Evolutionary conservation across 2,113 vertebrate genomes (phyloP).

Genomic region (Fulica atra): DNA sequence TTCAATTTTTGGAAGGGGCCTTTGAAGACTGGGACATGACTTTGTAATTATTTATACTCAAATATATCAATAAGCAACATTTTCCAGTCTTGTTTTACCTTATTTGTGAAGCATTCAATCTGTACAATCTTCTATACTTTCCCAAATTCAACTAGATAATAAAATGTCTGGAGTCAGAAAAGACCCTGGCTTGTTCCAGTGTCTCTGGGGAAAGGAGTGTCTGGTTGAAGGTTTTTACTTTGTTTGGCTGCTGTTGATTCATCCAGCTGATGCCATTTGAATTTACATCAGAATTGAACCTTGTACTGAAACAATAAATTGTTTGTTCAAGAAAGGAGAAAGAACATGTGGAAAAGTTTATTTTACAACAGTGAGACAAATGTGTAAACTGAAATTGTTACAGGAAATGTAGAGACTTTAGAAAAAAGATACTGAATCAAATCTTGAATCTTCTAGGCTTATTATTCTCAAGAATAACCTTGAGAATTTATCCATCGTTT

Average conservation of each 20-base stretch:
- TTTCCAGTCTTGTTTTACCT: background rate
- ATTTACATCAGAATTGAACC: background rate
- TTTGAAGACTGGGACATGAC: background rate
- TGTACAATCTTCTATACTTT: background rate
- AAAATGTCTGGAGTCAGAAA: background rate
- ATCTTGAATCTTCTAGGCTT: background rate
- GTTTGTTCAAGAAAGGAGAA: background rate
- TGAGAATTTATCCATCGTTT: background rate
- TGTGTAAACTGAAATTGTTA: background rate
- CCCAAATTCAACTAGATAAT: background rate
- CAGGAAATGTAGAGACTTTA: background rate
- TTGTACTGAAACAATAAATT: background rate
- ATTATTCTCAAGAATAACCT: background rate
- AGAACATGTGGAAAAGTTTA: background rate
- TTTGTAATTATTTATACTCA: too few species aligned
- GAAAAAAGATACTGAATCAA: background rate
- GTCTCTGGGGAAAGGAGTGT: background rate
- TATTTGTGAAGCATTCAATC: background rate
- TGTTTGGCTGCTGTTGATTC: background rate
- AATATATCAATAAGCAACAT: background rate
- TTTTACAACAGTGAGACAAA: background rate
- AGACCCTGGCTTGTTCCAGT: background rate
- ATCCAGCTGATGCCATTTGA: background rate
- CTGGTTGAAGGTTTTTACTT: background rate
- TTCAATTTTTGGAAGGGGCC: background rate